A percentile compares a stretch with the other conserved stretches of the same genome.
These are phyloP conservation scores for Tupaia tana DNA, from an alignment of 2,113 vertebrate genomes.

Conservation along the genomic window DNA sequence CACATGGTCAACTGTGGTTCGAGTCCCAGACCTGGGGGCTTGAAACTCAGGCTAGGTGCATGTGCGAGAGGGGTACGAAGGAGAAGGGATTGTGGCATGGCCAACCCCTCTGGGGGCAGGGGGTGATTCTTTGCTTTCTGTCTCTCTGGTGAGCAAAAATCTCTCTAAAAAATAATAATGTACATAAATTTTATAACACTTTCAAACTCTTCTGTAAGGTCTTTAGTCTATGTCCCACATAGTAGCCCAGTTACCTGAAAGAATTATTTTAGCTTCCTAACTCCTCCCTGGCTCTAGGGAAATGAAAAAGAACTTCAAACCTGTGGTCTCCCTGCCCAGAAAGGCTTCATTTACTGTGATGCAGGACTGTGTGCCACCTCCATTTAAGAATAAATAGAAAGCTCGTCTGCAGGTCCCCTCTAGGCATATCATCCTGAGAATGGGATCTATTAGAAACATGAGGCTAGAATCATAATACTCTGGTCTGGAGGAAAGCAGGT, in stretches of 20 bases:
- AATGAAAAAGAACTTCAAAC: slow-evolving; percentile 59
- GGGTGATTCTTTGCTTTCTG: too few species aligned
- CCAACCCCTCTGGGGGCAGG: too few species aligned
- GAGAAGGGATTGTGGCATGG: too few species aligned
- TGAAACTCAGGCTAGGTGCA: too few species aligned
- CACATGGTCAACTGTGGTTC: too few species aligned
- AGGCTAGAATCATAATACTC: neutral
- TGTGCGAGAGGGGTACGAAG: too few species aligned
- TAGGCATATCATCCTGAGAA: neutral
- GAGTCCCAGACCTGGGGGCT: too few species aligned
- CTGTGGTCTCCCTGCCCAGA: neutral
- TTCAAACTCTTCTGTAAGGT: slow-evolving; percentile 18
- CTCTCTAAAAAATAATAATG: slow-evolving; percentile 44
- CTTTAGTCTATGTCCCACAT: slow-evolving; percentile 22
- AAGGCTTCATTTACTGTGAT: neutral
- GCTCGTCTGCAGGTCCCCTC: neutral
- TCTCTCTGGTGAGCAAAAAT: too few species aligned
- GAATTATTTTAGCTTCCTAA: slow-evolving; percentile 17
- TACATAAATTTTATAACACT: neutral
- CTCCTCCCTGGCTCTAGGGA: slow-evolving; percentile 36
- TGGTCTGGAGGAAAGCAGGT: neutral
- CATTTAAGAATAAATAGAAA: neutral
- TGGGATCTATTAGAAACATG: neutral
- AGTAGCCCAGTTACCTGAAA: slow-evolving; percentile 53
- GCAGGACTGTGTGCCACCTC: neutral